Conservation (phyloP, 1,140 invertebrate genomes). For the Octopus bimaculoides region DNA sequence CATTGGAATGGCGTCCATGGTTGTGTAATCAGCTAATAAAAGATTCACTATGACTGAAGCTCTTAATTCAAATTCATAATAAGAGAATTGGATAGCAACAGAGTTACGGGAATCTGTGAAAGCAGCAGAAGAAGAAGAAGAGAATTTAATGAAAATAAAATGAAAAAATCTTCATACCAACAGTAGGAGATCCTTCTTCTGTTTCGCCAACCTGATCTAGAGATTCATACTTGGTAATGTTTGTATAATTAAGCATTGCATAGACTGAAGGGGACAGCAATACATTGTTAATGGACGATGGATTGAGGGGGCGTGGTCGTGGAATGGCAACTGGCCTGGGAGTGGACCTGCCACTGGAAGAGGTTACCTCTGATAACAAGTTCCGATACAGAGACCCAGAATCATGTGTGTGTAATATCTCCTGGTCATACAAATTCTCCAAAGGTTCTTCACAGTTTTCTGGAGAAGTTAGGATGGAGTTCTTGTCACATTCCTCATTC, state of each 20-base stretch:
- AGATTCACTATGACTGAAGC: too few species aligned
- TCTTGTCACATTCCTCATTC: not conserved
- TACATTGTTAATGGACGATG: not conserved
- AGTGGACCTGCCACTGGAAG: not conserved
- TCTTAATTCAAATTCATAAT: too few species aligned
- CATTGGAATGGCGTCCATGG: too few species aligned
- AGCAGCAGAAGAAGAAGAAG: too few species aligned
- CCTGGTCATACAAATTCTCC: not conserved
- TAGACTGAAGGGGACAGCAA: not conserved
- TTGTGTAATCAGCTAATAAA: too few species aligned
- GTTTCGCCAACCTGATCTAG: not conserved
- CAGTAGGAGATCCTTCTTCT: slow-evolving; percentile 6
- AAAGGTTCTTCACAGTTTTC: not conserved
- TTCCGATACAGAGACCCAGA: not conserved
- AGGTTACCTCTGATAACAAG: not conserved
- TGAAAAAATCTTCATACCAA: not conserved
- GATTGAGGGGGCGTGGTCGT: not conserved
- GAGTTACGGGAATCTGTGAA: too few species aligned
- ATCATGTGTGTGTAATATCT: not conserved
- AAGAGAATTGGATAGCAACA: too few species aligned
- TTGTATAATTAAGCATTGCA: slow-evolving; percentile 6
- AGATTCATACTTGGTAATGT: not conserved
- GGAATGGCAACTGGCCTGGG: not conserved
- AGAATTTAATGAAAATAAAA: too few species aligned
- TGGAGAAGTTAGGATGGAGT: not conserved